Conservation (phyloP, 2,888 invertebrate genomes). For the Brachycybe producta region DNA sequence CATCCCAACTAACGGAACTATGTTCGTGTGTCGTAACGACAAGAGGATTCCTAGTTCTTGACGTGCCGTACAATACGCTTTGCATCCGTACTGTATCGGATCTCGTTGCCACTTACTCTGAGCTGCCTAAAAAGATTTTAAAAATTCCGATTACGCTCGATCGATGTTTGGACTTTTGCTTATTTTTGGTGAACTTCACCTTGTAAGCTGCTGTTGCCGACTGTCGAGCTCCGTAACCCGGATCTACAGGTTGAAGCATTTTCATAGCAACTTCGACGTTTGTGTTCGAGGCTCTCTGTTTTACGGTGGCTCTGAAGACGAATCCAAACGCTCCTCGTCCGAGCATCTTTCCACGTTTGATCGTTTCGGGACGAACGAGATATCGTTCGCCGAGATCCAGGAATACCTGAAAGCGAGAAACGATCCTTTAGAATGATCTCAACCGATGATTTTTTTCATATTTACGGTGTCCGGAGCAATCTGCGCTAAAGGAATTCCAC, state of each 20-base stretch:
- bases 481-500: constrained; percentile 54
- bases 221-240: constrained; percentile 53
- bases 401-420: constrained; percentile 47
- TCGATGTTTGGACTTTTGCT: neutral
- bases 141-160: neutral
- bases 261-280: constrained; percentile 76
- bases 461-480: constrained; percentile 85
- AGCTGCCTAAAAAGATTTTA: constrained; percentile 47
- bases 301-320: constrained; percentile 63
- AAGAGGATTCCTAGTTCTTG: constrained; percentile 83
- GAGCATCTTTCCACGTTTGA: constrained; percentile 51
- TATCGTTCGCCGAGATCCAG: constrained; percentile 71
- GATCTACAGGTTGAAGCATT: constrained; percentile 87
- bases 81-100: constrained; percentile 79
- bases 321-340: constrained; percentile 98
- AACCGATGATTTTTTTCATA: neutral
- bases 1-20: constrained; percentile 80
- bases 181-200: constrained; percentile 25
- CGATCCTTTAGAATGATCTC: constrained; percentile 1
- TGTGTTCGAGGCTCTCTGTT: constrained; percentile 29
- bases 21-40: constrained; percentile 75
- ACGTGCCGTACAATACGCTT: constrained; percentile 90
- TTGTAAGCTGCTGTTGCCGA: constrained; percentile 50
- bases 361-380: constrained; percentile 66
- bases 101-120: constrained; percentile 86